Conservation (phyloP, 2,113 vertebrate species). For the Scalopus aquaticus region DNA sequence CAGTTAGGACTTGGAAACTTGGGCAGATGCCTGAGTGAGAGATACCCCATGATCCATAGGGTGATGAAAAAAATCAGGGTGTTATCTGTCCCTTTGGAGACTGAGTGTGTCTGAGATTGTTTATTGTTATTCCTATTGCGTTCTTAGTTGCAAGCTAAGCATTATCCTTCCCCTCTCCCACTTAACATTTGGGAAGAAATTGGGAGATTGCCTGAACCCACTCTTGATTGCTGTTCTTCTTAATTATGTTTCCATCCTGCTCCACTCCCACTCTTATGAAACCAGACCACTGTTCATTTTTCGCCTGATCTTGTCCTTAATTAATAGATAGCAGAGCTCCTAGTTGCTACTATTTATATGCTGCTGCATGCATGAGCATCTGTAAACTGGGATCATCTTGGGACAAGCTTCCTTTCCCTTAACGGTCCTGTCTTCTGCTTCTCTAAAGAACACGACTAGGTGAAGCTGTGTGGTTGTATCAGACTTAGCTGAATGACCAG, state of each 20-base stretch:
- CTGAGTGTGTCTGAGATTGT: background rate
- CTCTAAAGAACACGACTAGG: background rate
- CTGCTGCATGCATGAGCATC: background rate
- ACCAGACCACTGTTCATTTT: background rate
- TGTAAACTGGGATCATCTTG: background rate
- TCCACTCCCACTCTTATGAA: background rate
- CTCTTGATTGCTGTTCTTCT: background rate
- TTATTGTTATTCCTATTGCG: constrained; percentile 3
- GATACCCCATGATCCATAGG: background rate
- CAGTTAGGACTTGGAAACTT: background rate
- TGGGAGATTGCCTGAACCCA: background rate
- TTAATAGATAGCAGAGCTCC: background rate
- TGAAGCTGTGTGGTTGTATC: background rate
- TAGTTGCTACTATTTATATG: background rate
- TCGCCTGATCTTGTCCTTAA: background rate
- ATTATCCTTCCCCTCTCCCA: background rate
- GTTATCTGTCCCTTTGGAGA: background rate
- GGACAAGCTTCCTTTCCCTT: background rate
- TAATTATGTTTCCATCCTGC: background rate
- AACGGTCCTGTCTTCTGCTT: background rate
- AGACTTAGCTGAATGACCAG: background rate
- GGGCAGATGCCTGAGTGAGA: background rate
- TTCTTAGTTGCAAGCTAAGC: background rate
- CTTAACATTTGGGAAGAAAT: background rate
- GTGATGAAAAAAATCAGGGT: background rate